Percentiles rank a stretch among this genome's conserved stretches.
phyloP scores from a whole-genome alignment of 2,113 vertebrate genomes.

The Sylvietta virens region DNA sequence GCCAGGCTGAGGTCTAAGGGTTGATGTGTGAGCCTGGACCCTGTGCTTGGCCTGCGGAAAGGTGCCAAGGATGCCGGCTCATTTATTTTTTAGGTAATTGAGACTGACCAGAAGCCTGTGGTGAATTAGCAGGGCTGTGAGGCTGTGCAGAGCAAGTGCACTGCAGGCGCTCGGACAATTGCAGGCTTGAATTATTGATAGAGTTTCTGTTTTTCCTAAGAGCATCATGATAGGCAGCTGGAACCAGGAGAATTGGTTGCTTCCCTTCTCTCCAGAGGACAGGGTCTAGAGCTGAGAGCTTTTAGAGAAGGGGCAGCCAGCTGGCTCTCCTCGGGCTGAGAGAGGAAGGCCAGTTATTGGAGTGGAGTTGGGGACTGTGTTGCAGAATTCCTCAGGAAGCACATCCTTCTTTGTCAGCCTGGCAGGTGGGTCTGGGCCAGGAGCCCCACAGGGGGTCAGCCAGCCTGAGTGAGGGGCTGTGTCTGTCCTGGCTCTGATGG shows the following conservation, averaged over 20 bases:
- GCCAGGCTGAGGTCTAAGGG: background rate
- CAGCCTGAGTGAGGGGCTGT: background rate
- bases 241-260: background rate
- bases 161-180: background rate
- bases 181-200: constrained; percentile 46
- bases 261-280: background rate
- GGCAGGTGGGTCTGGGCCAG: background rate
- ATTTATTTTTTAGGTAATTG: constrained; percentile 18
- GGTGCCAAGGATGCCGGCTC: background rate
- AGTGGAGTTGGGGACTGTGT: background rate
- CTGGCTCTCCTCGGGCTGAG: background rate
- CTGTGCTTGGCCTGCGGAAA: accelerated
- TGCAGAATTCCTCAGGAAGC: background rate
- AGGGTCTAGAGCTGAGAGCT: background rate
- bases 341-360: background rate
- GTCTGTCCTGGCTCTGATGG: accelerated
- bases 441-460: background rate
- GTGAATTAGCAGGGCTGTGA: background rate
- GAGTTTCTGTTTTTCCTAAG: background rate
- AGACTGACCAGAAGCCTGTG: background rate
- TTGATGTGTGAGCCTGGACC: background rate
- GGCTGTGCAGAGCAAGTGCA: background rate
- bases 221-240: background rate
- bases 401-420: background rate
- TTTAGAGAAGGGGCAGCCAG: accelerated